phyloP scores from a whole-genome alignment of 2,797 vertebrate genomes.

The Tangara arthus region DNA sequence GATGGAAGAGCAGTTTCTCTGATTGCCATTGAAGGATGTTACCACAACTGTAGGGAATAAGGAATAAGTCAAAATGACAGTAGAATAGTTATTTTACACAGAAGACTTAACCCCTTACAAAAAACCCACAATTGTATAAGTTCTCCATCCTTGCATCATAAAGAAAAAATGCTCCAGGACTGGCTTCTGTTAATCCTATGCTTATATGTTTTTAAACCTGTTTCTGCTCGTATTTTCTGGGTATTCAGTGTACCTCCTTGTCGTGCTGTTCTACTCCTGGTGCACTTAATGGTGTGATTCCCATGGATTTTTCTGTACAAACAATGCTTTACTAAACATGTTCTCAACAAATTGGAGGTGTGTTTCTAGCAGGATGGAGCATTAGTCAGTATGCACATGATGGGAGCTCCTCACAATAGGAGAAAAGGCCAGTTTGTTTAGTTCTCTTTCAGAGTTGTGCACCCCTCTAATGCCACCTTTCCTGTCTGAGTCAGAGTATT shows the following conservation, averaged over 20 bases:
- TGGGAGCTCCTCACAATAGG: conserved; percentile 63
- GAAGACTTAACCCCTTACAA: not conserved
- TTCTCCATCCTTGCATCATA: not conserved
- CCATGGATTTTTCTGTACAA: conserved; percentile 28
- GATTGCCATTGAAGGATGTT: not conserved
- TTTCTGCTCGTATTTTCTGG: conserved; percentile 41
- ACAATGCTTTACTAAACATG: conserved; percentile 37
- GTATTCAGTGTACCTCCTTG: not conserved
- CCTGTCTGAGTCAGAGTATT: conserved; percentile 75
- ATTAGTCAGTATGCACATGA: conserved; percentile 63
- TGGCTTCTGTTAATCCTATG: not conserved
- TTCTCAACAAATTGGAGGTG: conserved; percentile 61
- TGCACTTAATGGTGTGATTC: not conserved
- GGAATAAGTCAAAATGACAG: not conserved
- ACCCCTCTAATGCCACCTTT: conserved; percentile 75
- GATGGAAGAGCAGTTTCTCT: not conserved
- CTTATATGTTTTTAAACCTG: not conserved
- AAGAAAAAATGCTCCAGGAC: not conserved
- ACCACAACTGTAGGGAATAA: not conserved
- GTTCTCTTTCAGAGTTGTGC: conserved; percentile 57
- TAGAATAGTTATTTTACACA: not conserved
- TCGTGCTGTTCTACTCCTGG: conserved; percentile 12
- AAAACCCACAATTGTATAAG: not conserved
- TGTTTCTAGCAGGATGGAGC: conserved; percentile 35
- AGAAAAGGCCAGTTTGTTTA: conserved; percentile 70